Conservation (phyloP, 2,113 vertebrate species). For the Tupaia chinensis region DNA sequence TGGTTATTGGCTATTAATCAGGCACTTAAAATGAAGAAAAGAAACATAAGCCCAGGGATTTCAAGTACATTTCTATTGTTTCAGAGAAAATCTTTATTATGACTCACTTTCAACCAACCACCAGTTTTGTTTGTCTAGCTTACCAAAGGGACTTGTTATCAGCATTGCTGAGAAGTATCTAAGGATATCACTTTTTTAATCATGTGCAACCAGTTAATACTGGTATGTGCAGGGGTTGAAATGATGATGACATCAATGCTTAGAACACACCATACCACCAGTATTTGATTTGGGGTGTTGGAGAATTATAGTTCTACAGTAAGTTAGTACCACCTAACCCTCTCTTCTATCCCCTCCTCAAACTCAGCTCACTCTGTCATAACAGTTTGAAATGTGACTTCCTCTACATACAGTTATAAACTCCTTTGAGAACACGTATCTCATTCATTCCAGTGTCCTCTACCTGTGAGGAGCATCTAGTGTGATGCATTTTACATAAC, state of each 20-base stretch:
- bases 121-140: constrained; percentile 10
- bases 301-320: neutral
- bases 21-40: neutral
- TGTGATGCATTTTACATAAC: neutral
- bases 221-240: neutral
- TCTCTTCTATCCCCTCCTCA: neutral
- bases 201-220: neutral
- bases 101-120: neutral
- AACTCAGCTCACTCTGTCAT: neutral
- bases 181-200: neutral
- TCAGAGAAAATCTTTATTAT: neutral
- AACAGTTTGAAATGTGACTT: neutral
- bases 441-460: neutral
- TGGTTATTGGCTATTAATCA: constrained; percentile 21
- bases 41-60: neutral
- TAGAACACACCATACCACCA: neutral
- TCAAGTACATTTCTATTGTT: neutral
- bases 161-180: neutral
- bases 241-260: neutral
- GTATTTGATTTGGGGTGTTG: neutral
- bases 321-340: neutral
- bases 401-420: neutral
- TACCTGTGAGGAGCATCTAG: neutral
- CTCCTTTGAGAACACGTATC: neutral
- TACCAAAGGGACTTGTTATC: neutral